Percentiles rank a stretch among this genome's conserved stretches.
phyloP scores from a whole-genome alignment of 2,113 vertebrate species.

The Pithys albifrons region DNA sequence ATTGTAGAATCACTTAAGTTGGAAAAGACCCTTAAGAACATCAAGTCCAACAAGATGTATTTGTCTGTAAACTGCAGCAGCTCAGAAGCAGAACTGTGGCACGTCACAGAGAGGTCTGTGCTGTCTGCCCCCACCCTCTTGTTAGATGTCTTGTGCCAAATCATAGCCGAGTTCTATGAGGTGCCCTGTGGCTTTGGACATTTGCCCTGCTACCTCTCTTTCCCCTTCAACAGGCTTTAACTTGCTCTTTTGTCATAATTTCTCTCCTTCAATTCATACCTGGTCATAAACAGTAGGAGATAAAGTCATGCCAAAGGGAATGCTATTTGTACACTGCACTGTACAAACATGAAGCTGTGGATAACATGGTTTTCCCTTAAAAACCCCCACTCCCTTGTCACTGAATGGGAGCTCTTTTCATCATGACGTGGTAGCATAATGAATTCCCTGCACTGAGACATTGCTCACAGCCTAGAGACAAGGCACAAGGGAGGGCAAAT shows the following conservation, averaged over 20 bases:
- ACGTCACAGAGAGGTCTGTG: neutral
- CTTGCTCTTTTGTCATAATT: neutral
- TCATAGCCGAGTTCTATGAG: fast-evolving
- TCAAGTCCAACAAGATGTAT: neutral
- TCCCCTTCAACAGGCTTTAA: neutral
- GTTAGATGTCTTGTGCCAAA: neutral
- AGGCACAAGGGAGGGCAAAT: slow-evolving; percentile 38
- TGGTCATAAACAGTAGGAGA: neutral
- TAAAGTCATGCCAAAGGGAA: neutral
- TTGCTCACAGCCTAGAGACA: slow-evolving; percentile 23
- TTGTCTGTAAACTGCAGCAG: neutral
- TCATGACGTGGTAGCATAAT: neutral
- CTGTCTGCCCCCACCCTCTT: neutral
- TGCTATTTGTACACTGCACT: neutral
- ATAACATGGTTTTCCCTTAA: neutral
- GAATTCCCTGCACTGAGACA: neutral
- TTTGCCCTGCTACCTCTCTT: neutral
- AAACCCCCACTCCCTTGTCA: neutral
- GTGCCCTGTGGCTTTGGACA: neutral
- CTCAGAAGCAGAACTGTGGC: neutral
- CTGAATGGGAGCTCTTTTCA: slow-evolving; percentile 18
- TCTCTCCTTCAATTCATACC: neutral
- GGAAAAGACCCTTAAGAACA: neutral
- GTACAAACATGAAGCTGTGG: neutral
- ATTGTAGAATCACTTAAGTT: neutral